A percentile compares a stretch with the other conserved stretches of the same genome.
Evolutionary conservation across 2,797 vertebrate species (phyloP).

Genomic region (Karalla daura): DNA sequence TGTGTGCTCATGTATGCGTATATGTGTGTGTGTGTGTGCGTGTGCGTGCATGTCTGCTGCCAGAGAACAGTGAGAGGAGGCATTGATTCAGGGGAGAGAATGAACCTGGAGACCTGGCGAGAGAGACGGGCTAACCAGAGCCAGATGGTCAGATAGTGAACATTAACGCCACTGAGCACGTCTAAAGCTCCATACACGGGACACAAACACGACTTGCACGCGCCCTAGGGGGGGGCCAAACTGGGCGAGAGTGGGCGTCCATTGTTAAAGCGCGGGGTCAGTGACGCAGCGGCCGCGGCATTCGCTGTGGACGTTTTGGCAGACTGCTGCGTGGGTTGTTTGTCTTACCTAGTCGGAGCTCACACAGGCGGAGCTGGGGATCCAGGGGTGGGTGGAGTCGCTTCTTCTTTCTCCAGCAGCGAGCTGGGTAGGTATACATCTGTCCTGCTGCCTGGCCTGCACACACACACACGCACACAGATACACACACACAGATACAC

Average conservation of each 20-base stretch:
- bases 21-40: constrained; percentile 20
- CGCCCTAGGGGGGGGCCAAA: too few relatives aligned
- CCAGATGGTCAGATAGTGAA: constrained; percentile 77
- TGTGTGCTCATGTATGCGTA: constrained; percentile 27
- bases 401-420: constrained; percentile 98
- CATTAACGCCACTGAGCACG: constrained; percentile 44
- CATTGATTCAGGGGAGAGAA: constrained; percentile 74
- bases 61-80: constrained; percentile 71
- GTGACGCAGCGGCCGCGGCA: neutral
- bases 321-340: constrained; percentile 21
- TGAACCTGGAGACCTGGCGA: constrained; percentile 77
- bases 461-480: constrained; percentile 53
- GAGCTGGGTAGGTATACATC: constrained; percentile 97
- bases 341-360: constrained; percentile 92
- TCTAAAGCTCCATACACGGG: constrained; percentile 9
- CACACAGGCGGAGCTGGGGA: constrained; percentile 94
- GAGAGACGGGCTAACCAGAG: constrained; percentile 75
- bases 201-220: neutral
- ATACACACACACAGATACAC: constrained; percentile 32
- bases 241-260: neutral
- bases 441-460: constrained; percentile 93
- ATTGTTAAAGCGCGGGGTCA: neutral
- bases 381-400: constrained; percentile 94
- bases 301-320: constrained; percentile 10
- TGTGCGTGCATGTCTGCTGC: constrained; percentile 38